These are phyloP conservation scores for Takifugu ocellatus DNA, from an alignment of 2,797 vertebrate genomes.

Conservation along the genomic window DNA sequence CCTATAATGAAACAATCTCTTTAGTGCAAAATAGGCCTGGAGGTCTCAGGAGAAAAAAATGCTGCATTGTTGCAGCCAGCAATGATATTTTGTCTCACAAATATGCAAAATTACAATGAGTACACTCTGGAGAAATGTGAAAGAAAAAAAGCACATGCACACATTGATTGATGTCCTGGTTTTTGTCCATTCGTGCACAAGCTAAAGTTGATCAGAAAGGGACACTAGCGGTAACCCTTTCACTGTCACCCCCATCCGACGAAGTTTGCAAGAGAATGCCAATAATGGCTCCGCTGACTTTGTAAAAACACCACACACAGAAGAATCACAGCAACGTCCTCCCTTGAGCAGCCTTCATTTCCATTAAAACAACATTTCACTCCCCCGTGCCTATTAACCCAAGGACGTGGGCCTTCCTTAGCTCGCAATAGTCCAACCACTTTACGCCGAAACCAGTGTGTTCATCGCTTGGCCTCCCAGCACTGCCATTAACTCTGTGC, in stretches of 20 bases:
- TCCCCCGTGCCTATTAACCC: constrained; percentile 56
- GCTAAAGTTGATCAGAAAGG: constrained; percentile 48
- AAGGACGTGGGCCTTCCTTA: constrained; percentile 36
- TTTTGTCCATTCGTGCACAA: constrained; percentile 42
- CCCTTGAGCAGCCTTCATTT: constrained; percentile 62
- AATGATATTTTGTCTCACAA: constrained; percentile 20
- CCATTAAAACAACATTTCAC: constrained; percentile 64
- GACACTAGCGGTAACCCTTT: constrained; percentile 39
- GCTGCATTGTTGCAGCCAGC: background rate
- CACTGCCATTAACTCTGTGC: constrained; percentile 58
- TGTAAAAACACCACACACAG: constrained; percentile 60
- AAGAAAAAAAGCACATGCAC: constrained; percentile 8
- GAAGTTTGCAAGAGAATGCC: constrained; percentile 23
- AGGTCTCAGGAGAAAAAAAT: constrained; percentile 6
- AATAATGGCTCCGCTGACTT: constrained; percentile 54
- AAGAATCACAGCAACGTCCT: constrained; percentile 53
- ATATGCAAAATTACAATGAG: constrained; percentile 14
- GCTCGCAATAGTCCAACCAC: constrained; percentile 37
- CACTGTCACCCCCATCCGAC: constrained; percentile 41
- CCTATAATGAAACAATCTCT: constrained; percentile 64
- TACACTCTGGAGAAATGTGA: background rate
- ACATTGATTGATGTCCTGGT: constrained; percentile 35
- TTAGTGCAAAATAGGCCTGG: constrained; percentile 28
- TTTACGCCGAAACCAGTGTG: constrained; percentile 50
- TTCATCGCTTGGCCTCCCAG: constrained; percentile 62